Percentiles rank a stretch among this genome's conserved stretches.
phyloP scores from a whole-genome alignment of 2,888 invertebrate genomes.

The Gymnosoma rotundatum region DNA sequence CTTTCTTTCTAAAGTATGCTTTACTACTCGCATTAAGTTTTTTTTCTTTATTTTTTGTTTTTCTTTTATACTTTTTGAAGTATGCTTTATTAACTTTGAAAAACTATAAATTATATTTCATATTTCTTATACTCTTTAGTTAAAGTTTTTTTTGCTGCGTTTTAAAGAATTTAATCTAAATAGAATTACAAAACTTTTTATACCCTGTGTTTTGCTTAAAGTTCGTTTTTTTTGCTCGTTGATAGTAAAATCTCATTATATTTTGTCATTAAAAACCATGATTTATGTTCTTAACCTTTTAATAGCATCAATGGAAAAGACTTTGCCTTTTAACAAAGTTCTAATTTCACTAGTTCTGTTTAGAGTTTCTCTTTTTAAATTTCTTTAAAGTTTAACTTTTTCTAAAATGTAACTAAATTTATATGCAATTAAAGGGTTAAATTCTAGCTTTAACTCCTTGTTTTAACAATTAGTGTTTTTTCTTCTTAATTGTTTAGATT shows the following conservation, averaged over 20 bases:
- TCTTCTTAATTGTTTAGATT: slow-evolving; percentile 17
- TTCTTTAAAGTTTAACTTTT: too few species aligned
- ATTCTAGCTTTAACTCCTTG: background rate
- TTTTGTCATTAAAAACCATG: slow-evolving; percentile 40
- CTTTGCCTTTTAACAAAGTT: background rate
- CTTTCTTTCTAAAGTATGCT: slow-evolving; percentile 50
- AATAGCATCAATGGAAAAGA: background rate
- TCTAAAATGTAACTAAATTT: too few species aligned
- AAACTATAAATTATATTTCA: slow-evolving; percentile 56
- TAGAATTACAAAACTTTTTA: slow-evolving; percentile 37
- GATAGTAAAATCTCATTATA: slow-evolving; percentile 36
- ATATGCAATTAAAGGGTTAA: background rate
- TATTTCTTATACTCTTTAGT: slow-evolving; percentile 12
- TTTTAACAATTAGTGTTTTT: background rate
- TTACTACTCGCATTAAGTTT: slow-evolving; percentile 24
- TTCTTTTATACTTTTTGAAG: slow-evolving; percentile 8
- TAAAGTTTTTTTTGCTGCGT: slow-evolving; percentile 4
- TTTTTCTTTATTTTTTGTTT: slow-evolving; percentile 21
- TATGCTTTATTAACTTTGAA: slow-evolving; percentile 51
- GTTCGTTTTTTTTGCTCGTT: slow-evolving; percentile 6
- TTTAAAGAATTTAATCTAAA: slow-evolving; percentile 32
- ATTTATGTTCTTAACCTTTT: slow-evolving; percentile 43
- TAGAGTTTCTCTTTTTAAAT: too few species aligned
- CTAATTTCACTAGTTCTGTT: too few species aligned
- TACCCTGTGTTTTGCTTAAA: slow-evolving; percentile 38